Base-by-base conservation (phyloP, 2,113 vertebrate genomes). In the Ameiurus melas region DNA sequence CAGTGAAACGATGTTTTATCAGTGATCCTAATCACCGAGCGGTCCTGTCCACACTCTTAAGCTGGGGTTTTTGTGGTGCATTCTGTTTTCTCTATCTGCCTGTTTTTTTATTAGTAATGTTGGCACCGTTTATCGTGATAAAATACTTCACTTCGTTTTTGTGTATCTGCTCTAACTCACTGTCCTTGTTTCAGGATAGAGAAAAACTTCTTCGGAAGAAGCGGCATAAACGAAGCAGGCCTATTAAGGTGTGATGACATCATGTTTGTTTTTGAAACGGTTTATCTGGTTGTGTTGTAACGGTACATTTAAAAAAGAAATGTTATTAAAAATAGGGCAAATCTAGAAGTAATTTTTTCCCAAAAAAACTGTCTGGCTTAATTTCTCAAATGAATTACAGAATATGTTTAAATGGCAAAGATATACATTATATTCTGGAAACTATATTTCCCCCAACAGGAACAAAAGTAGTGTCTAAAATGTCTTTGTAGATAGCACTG, bases 141-240 rank as follows among this genome's bases (percentile, higher is more conserved):
- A 30, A 79, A n/a, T 16, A 51, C 73, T 43, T 81, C 19, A 73
- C 1, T 75, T n/a, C 5, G 1, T 57, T 57, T 17, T 57, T 57
- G 55, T 17, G 22, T 64, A 58, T 43, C 20, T 51, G 39, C 9
- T 87, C 30, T 86, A 75, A 53, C 90, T 91, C n/a, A 0, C 83
- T 87, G 19, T 92, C 58, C 14, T 19, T 92, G 13, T 91, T 93
- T 13, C 90, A 99, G 98, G 98, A 99, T 86, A 94, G 98, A 92
- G 98, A 99, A 94, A 99, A 99, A 91, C 96, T 99, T 0, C 95
- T 99, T 86, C 95, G 98, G 55, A 97, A 98, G 92, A 97, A 97
- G 93, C 97, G 96, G 75, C 98, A 99, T 96, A 99, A 98, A 97
- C 97, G 98, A 96, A 99, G 96, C 36, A 97, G 99, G 90, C 97